Conservation (phyloP, 2,113 vertebrate genomes). For the Gadus chalcogrammus region DNA sequence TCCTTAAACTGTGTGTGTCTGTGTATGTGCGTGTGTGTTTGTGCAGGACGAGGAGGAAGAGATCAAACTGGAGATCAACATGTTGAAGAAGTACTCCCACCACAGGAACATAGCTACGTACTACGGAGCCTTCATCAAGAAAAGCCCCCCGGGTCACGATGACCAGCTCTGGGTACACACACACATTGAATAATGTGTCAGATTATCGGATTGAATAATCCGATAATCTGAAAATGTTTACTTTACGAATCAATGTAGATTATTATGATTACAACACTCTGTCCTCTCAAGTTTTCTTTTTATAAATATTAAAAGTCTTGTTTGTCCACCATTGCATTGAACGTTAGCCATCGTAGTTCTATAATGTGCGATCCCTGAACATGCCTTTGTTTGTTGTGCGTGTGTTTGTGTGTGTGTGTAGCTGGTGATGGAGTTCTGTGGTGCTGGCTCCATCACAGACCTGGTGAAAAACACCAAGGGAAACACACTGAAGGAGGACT, state of each 20-base stretch:
- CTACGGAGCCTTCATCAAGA: conserved; percentile 99
- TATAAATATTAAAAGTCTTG: too few species aligned
- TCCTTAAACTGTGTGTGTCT: not conserved
- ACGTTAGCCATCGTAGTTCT: too few species aligned
- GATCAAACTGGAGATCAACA: conserved; percentile 99
- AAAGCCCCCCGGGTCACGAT: conserved; percentile 95
- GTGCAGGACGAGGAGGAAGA: conserved; percentile 97
- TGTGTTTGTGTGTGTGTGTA: conserved; percentile 46
- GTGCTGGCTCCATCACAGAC: conserved; percentile 96
- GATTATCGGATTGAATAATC: too few species aligned
- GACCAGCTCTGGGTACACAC: conserved; percentile 91
- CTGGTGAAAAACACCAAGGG: conserved; percentile 99
- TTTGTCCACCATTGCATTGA: too few species aligned
- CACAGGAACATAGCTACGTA: conserved; percentile 99
- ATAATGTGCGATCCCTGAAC: too few species aligned
- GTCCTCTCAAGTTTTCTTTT: too few species aligned
- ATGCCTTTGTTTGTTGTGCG: not conserved
- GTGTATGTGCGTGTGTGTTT: not conserved
- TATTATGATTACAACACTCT: too few species aligned
- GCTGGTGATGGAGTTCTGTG: conserved; percentile 99
- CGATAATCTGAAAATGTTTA: too few species aligned
- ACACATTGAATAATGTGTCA: not conserved
- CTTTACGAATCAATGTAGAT: too few species aligned
- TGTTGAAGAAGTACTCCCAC: conserved; percentile 99
- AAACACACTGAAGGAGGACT: conserved; percentile 96